Evolutionary conservation across 2,888 invertebrate genomes (phyloP), one percentile per base, ranked within the genome.

Genomic region (Rhingia campestris): DNA sequence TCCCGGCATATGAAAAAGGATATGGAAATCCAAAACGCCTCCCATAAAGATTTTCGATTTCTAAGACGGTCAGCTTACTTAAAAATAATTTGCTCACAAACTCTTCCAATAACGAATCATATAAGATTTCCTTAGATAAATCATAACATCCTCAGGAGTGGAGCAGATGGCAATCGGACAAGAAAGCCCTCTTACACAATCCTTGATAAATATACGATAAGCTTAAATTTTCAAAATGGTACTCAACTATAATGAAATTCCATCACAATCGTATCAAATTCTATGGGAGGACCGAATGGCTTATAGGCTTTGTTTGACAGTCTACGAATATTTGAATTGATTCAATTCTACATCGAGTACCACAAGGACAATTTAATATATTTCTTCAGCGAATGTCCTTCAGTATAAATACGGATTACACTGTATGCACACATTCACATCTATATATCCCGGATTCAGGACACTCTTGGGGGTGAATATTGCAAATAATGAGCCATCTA

Each of bases 341-440:
- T 67, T 9, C 33, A 45, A 61, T 61, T 61, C 33, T 33, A 61
- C 45, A 22, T 33, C 22, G 45, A 37, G 37, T 47, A 22, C 35
- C 35, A 30, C 9, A 45, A 45, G 45, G 14, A 61, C 1, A 45
- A 45, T 67, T 10, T n/a, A 67, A 45, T 56, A 47, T 12, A 43
- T 3, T 45, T 35, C 22, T 12, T 12, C 32, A 45, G 14, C 12
- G 35, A 14, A 61, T 61, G 53, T 67, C 54, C 54, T 35, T 22
- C 45, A 35, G 9, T 67, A 45, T 67, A 30, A 9, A 39, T 51
- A 39, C 10, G 72, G 43, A 72, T 72, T 61, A 61, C 61, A 61
- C 14, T 22, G 22, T 22, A 22, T 22, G 2, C 22, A 22, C 22
- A 22, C 22, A 22, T 2, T 22, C 22, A 22, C 22, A 22, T 22